Conservation (phyloP, 2,797 vertebrate genomes). For the Leucoraja ocellata region DNA sequence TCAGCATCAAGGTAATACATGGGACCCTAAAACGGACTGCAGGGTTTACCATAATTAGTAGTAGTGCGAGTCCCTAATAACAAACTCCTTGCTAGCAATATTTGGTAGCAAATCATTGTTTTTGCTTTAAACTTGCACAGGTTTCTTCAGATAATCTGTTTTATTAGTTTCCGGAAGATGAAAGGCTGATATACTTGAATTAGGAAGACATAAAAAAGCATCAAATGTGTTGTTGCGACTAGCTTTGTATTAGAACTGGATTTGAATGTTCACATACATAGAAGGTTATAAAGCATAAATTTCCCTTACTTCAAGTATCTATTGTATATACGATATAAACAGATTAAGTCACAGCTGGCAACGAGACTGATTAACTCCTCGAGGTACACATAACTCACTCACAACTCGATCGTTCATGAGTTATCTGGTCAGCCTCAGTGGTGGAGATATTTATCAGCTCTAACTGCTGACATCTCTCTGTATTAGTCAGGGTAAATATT, state of each 20-base stretch:
- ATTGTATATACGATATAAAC: not conserved
- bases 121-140: not conserved
- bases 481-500: slow-evolving; percentile 23
- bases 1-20: not conserved
- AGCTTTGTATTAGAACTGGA: not conserved
- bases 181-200: not conserved
- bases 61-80: not conserved
- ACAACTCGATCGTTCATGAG: slow-evolving; percentile 9
- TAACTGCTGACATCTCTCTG: slow-evolving; percentile 27
- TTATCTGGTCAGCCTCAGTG: slow-evolving; percentile 29
- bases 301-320: not conserved
- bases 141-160: not conserved
- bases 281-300: not conserved
- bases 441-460: slow-evolving; percentile 26
- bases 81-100: not conserved
- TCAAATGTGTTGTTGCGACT: not conserved
- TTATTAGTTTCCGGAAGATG: not conserved
- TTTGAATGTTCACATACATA: not conserved
- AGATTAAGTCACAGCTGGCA: not conserved
- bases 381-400: slow-evolving; percentile 13
- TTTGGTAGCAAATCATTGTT: not conserved
- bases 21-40: not conserved
- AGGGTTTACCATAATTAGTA: not conserved
- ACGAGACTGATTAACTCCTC: not conserved
- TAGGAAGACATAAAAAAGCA: not conserved